These are phyloP conservation scores for Tauraco erythrolophus DNA, from an alignment of 2,113 vertebrate species.

Conservation along the genomic window DNA sequence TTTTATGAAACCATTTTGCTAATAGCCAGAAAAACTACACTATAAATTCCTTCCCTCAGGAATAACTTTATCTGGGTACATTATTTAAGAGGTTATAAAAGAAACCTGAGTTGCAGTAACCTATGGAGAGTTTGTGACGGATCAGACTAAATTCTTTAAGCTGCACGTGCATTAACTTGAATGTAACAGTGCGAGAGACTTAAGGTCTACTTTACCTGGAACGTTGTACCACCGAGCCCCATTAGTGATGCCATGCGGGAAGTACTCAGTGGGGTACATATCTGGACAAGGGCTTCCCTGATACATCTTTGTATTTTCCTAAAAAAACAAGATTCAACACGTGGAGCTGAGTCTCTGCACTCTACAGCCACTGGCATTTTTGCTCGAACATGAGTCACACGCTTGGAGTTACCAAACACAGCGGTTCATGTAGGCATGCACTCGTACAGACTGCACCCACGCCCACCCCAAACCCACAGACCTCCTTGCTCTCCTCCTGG, in stretches of 20 bases:
- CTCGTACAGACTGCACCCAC: background rate
- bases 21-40: conserved; percentile 1
- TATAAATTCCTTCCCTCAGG: conserved; percentile 25
- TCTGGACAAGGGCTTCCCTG: conserved; percentile 89
- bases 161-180: background rate
- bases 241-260: conserved; percentile 93
- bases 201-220: conserved; percentile 81
- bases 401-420: background rate
- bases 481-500: background rate
- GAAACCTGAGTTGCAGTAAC: background rate
- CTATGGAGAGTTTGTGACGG: background rate
- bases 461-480: background rate
- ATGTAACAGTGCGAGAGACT: background rate
- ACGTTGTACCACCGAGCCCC: conserved; percentile 97
- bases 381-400: background rate
- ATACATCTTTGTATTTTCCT: conserved; percentile 93
- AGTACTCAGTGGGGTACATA: conserved; percentile 86
- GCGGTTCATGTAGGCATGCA: background rate
- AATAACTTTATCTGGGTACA: background rate
- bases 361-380: background rate
- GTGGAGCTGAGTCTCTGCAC: background rate
- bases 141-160: background rate
- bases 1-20: background rate
- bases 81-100: conserved; percentile 1
- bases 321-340: background rate